These are phyloP conservation scores for Lates calcarifer DNA, from an alignment of 2,113 vertebrate genomes.

Conservation along the genomic window DNA sequence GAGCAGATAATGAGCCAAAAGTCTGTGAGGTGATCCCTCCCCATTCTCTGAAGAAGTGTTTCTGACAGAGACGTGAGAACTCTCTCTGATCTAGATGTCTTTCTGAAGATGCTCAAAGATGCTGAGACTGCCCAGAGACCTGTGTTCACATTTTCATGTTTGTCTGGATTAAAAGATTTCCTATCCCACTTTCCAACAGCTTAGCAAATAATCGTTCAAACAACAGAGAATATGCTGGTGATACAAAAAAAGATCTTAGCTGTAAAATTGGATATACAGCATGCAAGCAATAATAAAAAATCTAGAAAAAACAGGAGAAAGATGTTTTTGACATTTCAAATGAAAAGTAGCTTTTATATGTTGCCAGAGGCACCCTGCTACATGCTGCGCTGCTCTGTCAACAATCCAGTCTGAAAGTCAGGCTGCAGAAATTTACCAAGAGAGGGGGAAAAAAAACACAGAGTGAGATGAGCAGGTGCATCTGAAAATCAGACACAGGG, in stretches of 20 bases:
- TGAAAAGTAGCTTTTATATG: constrained; percentile 61
- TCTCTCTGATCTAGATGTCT: constrained; percentile 5
- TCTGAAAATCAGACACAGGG: constrained; percentile 20
- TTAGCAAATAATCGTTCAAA: constrained; percentile 57
- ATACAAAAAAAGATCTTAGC: constrained; percentile 31
- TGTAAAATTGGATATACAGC: constrained; percentile 65
- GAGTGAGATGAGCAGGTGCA: background rate
- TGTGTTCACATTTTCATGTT: background rate
- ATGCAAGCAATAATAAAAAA: constrained; percentile 61
- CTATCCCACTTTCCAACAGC: constrained; percentile 25
- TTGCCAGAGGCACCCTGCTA: constrained; percentile 53
- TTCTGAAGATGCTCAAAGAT: constrained; percentile 20
- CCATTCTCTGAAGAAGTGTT: background rate
- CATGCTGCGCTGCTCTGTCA: constrained; percentile 51
- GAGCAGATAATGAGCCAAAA: no score
- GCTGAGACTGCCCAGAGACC: background rate
- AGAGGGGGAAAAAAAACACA: background rate
- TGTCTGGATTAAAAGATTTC: constrained; percentile 15
- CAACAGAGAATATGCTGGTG: constrained; percentile 37
- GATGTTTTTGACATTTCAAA: constrained; percentile 18
- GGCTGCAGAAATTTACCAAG: constrained; percentile 38
- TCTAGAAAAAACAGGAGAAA: constrained; percentile 8
- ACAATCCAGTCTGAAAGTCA: constrained; percentile 36
- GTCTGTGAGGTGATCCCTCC: no score
- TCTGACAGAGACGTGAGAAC: background rate